A percentile compares a stretch with the other conserved stretches of the same genome.
Evolutionary conservation across 64 coral and sea anemone genomes (phyloP).

Genomic region (Montipora capricornis): DNA sequence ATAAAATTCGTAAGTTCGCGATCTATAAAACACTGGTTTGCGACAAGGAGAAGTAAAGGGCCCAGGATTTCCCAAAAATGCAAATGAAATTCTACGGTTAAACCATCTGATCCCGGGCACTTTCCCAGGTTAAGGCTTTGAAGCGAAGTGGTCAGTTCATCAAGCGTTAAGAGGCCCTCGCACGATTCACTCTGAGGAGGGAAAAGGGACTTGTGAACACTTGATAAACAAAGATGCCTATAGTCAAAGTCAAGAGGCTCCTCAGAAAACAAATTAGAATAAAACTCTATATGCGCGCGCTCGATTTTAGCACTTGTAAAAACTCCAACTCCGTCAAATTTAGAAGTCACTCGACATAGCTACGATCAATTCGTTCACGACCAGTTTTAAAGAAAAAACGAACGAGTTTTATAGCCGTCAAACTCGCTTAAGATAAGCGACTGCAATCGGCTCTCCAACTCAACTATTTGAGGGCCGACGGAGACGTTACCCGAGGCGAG

Average conservation of each 20-base stretch:
- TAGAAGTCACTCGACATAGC: background rate
- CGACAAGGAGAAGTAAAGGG: background rate
- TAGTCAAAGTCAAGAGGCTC: background rate
- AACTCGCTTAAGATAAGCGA: background rate
- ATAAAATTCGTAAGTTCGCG: too few relatives aligned
- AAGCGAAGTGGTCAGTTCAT: background rate
- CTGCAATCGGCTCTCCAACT: background rate
- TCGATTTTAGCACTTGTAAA: background rate
- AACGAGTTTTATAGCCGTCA: slow-evolving; percentile 21
- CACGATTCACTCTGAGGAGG: background rate
- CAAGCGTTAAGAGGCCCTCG: background rate
- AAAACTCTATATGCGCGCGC: background rate
- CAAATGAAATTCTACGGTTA: slow-evolving; percentile 28
- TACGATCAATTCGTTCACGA: background rate
- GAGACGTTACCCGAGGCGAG: background rate
- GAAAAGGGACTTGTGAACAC: background rate
- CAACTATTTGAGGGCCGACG: background rate
- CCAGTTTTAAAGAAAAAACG: slow-evolving; percentile 4
- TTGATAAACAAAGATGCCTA: background rate
- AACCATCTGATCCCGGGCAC: slow-evolving; percentile 22
- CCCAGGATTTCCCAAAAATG: background rate
- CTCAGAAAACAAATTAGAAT: slow-evolving; percentile 10
- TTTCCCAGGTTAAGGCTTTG: background rate
- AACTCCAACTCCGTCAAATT: background rate
- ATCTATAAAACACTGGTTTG: too few relatives aligned